These are phyloP conservation scores for Psittacula derbiana DNA, from an alignment of 2,797 vertebrate genomes.

Conservation along the genomic window DNA sequence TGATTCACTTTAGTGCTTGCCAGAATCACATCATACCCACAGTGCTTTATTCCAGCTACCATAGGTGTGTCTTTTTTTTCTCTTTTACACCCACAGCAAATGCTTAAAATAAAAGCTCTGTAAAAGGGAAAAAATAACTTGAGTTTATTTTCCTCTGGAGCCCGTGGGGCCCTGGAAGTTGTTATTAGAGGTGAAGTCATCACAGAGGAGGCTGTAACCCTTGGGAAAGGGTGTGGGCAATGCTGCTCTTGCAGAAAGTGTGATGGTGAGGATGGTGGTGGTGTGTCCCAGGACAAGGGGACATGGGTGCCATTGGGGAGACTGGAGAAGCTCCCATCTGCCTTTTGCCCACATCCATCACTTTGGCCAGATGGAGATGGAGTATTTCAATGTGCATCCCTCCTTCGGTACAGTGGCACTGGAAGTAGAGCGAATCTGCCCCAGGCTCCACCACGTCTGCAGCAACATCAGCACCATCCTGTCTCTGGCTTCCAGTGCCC, in stretches of 20 bases:
- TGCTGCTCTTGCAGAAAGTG: not conserved
- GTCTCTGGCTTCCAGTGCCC: not conserved
- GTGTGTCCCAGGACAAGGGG: not conserved
- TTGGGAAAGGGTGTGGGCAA: not conserved
- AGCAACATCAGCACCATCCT: slow-evolving; percentile 30
- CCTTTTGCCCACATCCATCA: not conserved
- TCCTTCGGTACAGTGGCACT: not conserved
- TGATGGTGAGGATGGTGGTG: not conserved
- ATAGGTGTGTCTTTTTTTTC: slow-evolving; percentile 45
- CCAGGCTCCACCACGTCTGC: not conserved
- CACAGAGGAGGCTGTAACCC: not conserved
- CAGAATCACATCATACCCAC: slow-evolving; percentile 39
- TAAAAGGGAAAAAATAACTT: slow-evolving; percentile 34
- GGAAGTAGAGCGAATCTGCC: not conserved
- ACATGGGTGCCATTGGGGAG: rapidly evolving
- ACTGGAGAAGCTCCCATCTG: not conserved
- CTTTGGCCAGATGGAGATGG: not conserved
- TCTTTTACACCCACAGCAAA: slow-evolving; percentile 52
- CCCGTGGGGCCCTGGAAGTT: not conserved
- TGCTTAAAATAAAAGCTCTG: slow-evolving; percentile 56
- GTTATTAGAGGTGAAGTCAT: slow-evolving; percentile 57
- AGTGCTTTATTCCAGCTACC: slow-evolving; percentile 4
- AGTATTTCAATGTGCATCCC: rapidly evolving
- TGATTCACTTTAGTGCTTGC: slow-evolving; percentile 42
- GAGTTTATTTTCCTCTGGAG: slow-evolving; percentile 51